These are phyloP conservation scores for Periophthalmodon schlosseri DNA, from an alignment of 2,113 vertebrate genomes.

Conservation along the genomic window DNA sequence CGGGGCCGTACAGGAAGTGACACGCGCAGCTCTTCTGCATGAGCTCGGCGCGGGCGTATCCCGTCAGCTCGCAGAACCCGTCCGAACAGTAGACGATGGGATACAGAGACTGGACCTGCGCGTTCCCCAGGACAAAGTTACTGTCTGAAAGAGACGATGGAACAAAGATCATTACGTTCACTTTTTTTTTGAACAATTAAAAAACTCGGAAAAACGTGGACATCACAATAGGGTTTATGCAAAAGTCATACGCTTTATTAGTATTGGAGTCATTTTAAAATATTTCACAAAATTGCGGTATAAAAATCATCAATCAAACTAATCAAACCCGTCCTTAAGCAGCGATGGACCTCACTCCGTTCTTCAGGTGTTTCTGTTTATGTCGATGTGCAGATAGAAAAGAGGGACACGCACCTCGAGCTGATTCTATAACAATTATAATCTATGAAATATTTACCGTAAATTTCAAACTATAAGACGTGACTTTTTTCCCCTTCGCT, in stretches of 20 bases:
- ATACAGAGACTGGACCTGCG: constrained; percentile 83
- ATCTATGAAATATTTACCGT: no score
- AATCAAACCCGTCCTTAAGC: neutral
- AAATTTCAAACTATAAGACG: no score
- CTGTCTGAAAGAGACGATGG: constrained; percentile 72
- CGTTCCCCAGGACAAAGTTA: constrained; percentile 85
- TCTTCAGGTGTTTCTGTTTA: neutral
- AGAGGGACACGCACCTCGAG: neutral
- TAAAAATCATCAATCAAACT: neutral
- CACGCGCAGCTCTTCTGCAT: constrained; percentile 86
- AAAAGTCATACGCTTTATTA: no score
- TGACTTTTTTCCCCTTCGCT: no score
- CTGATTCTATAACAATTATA: no score
- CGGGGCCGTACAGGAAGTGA: constrained; percentile 82
- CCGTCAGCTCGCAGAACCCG: constrained; percentile 85
- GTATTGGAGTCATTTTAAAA: no score
- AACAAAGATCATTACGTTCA: no score
- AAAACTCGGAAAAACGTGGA: neutral
- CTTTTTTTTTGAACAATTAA: neutral
- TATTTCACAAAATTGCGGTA: neutral
- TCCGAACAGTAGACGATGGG: constrained; percentile 86
- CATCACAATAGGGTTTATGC: neutral
- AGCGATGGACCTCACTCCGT: neutral
- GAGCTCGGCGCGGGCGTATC: constrained; percentile 82
- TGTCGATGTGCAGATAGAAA: neutral